Percentiles rank a stretch among this genome's conserved stretches.
Evolutionary conservation across 1,140 invertebrate species (phyloP).

Genomic region (Drosophila watanabei): DNA sequence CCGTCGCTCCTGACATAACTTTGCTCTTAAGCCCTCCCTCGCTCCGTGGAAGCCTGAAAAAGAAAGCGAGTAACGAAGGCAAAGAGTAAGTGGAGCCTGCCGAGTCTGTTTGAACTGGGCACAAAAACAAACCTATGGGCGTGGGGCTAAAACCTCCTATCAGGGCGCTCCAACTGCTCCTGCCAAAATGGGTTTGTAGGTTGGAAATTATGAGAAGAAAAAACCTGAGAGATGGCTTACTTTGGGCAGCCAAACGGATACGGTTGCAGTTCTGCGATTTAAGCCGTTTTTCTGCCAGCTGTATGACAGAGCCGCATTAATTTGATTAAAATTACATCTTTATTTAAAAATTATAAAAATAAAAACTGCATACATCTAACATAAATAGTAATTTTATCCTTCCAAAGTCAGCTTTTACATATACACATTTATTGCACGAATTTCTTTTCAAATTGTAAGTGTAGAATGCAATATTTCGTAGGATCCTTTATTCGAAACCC

Average conservation of each 20-base stretch:
- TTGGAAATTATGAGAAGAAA: neutral
- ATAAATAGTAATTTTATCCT: no score
- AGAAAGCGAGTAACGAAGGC: constrained; percentile 7
- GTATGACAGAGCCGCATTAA: no score
- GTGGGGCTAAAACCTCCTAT: neutral
- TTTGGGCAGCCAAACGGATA: neutral
- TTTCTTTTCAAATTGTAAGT: no score
- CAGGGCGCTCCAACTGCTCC: neutral
- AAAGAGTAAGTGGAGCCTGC: neutral
- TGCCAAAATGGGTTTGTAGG: neutral
- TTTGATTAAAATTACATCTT: no score
- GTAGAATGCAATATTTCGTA: no score
- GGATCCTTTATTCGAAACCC: no score
- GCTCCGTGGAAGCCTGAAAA: constrained; percentile 7
- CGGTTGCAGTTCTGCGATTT: no score
- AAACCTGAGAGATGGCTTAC: neutral
- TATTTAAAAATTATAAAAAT: no score
- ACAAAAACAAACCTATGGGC: neutral
- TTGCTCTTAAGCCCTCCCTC: constrained; percentile 43
- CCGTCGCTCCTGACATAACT: constrained; percentile 39
- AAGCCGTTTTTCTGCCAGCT: no score
- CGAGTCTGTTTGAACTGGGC: neutral
- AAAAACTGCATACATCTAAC: no score
- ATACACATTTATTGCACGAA: no score
- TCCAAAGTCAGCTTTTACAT: no score